Percentiles rank a stretch among this genome's conserved stretches.
These are phyloP conservation scores for Drosophila prostipennis DNA, from an alignment of 2,888 invertebrate genomes.

Conservation along the genomic window DNA sequence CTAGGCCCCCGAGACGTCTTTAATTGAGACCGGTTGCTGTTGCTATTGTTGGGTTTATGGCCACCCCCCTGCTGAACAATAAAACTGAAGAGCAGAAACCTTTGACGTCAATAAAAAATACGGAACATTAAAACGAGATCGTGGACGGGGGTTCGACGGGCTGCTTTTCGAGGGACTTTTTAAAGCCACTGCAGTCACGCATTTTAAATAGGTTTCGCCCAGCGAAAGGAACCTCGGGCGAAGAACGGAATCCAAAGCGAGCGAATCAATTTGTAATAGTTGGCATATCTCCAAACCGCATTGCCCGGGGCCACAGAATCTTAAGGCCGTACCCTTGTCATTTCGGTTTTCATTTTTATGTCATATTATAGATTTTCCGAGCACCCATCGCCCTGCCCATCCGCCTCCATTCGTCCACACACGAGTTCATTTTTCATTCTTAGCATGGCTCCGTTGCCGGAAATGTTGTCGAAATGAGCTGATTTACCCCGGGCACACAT, in stretches of 20 bases:
- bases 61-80: slow-evolving; percentile 43
- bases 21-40: slow-evolving; percentile 68
- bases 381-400: slow-evolving; percentile 16
- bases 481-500: slow-evolving; percentile 50
- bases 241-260: slow-evolving; percentile 47
- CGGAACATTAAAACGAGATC: slow-evolving; percentile 59
- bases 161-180: slow-evolving; percentile 30
- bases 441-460: slow-evolving; percentile 77
- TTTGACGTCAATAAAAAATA: slow-evolving; percentile 57
- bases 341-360: slow-evolving; percentile 78
- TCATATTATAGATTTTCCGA: slow-evolving; percentile 74
- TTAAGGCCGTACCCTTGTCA: slow-evolving; percentile 69
- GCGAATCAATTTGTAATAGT: slow-evolving; percentile 77
- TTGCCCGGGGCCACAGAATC: slow-evolving; percentile 34
- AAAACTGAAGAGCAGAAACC: slow-evolving; percentile 48
- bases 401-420: slow-evolving; percentile 12
- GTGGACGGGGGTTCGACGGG: background rate
- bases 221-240: slow-evolving; percentile 1
- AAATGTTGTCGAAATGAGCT: slow-evolving; percentile 80
- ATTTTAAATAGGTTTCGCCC: slow-evolving; percentile 50
- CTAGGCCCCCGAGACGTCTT: slow-evolving; percentile 75
- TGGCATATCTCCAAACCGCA: slow-evolving; percentile 77
- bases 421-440: slow-evolving; percentile 78
- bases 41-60: slow-evolving; percentile 60
- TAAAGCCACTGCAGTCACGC: slow-evolving; percentile 62